phyloP scores from a whole-genome alignment of 2,888 invertebrate species.

The Diabrotica balteata region DNA sequence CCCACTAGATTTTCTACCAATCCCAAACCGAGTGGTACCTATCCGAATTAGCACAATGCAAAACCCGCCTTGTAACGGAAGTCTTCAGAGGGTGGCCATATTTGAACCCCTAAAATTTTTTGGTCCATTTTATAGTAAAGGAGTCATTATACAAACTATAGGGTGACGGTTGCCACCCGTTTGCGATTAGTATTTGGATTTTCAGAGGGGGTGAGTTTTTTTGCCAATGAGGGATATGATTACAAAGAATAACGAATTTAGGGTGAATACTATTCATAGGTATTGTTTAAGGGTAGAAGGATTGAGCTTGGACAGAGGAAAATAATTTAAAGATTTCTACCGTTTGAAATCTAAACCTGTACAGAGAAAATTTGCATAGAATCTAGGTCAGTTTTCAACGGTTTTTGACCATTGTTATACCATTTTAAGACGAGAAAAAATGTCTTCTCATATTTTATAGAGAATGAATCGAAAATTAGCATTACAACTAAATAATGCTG shows the following conservation, averaged over 20 bases:
- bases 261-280: constrained; percentile 12
- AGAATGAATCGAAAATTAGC: too few species aligned
- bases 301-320: constrained; percentile 12
- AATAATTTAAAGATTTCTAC: neutral
- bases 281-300: constrained; percentile 12
- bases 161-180: constrained; percentile 20
- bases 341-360: constrained; percentile 2
- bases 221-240: constrained; percentile 19
- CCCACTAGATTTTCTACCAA: constrained; percentile 40
- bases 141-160: constrained; percentile 11
- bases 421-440: too few species aligned
- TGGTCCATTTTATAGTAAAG: constrained; percentile 33
- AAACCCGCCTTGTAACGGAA: constrained; percentile 46
- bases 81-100: constrained; percentile 39
- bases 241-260: constrained; percentile 28
- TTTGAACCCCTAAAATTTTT: constrained; percentile 35
- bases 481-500: too few species aligned
- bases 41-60: constrained; percentile 47
- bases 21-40: constrained; percentile 38
- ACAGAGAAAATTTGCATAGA: neutral
- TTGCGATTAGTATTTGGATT: constrained; percentile 15
- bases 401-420: neutral
- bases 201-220: constrained; percentile 25
- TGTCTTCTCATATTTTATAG: too few species aligned
- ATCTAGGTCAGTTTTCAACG: constrained; percentile 1